Evolutionary conservation across 2,797 vertebrate species (phyloP), one percentile per base, ranked within the genome.

Genomic region (Epinephelus malabaricus): DNA sequence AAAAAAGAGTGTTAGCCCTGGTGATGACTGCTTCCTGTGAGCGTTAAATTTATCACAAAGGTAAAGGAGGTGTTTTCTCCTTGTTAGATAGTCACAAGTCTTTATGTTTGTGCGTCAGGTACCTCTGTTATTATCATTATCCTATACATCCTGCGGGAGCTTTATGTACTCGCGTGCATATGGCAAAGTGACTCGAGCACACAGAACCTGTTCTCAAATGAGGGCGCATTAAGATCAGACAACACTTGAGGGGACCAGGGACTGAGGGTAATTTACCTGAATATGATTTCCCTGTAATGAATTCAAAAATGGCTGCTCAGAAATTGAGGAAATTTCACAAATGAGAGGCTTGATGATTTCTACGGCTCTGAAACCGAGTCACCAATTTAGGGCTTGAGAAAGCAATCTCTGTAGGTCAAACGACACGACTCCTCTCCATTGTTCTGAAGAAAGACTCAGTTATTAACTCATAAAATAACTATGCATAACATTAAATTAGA

Each of bases 211-310:
- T 45, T 84, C 60, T 69, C 72, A 81, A 74, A 88, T 54, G 71
- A 85, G 67, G 78, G 34, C 76, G 62, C 77, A 83, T 88, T 85
- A 76, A 72, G 73, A 85, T 73, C 73, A 84, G 83, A 74, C 74
- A 83, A 55, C 76, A 75, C 86, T 81, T 62, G 18, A 79, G 79
- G 86, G 62, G 40, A 30, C 43, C 15, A 2, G 76, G 53, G 68
- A 80, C 61, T 67, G 66, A 64, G 62, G 73, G 67, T 74, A 83
- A 86, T 91, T 89, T 61, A 68, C 76, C 68, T 69, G 69, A 81
- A 55, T 65, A 55, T 62, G 64, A 67, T 76, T 84, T 30, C 34
- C 27, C 25, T 19, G 21, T 79, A 78, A 85, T 83, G 45, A 79
- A 76, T 89, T 84, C 38, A 19, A 66, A 70, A 85, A 81, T 74